A percentile compares a stretch with the other conserved stretches of the same genome.
Conservation (phyloP, 2,888 invertebrate genomes). For the Uloborus plumipes region DNA sequence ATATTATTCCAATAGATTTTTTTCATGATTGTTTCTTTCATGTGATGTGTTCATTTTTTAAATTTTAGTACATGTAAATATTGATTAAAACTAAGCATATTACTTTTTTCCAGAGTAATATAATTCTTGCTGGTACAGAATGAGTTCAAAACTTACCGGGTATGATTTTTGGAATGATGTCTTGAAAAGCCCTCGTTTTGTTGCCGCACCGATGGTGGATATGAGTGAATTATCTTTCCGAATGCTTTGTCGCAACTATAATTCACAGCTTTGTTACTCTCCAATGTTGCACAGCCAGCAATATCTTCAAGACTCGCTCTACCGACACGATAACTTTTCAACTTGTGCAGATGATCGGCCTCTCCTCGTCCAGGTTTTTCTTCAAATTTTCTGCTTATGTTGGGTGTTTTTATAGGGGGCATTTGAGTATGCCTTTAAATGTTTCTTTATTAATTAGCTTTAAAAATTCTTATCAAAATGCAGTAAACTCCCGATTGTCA, state of each 20-base stretch:
- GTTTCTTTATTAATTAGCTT: too few species aligned
- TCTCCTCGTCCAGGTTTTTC: conserved; percentile 90
- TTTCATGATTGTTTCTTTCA: too few species aligned
- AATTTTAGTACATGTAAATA: too few species aligned
- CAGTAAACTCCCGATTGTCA: too few species aligned
- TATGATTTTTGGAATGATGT: conserved; percentile 75
- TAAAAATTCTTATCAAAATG: too few species aligned
- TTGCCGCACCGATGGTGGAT: conserved; percentile 98
- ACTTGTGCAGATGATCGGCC: conserved; percentile 90
- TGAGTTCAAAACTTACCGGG: conserved; percentile 42
- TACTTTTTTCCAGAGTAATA: not conserved
- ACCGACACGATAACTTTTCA: conserved; percentile 86
- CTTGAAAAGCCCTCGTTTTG: conserved; percentile 78
- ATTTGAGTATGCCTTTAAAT: too few species aligned
- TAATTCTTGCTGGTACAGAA: conserved; percentile 1
- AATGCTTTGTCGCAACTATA: conserved; percentile 84
- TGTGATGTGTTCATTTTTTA: too few species aligned
- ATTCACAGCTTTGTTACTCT: conserved; percentile 93
- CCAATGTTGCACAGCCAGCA: conserved; percentile 94
- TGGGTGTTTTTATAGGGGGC: too few species aligned
- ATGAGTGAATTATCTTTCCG: conserved; percentile 96
- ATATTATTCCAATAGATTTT: too few species aligned
- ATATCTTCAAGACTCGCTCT: conserved; percentile 89
- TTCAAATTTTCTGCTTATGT: too few species aligned
- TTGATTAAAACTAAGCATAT: not conserved